Conservation (phyloP, 1,140 invertebrate species). For the Samia ricini region DNA sequence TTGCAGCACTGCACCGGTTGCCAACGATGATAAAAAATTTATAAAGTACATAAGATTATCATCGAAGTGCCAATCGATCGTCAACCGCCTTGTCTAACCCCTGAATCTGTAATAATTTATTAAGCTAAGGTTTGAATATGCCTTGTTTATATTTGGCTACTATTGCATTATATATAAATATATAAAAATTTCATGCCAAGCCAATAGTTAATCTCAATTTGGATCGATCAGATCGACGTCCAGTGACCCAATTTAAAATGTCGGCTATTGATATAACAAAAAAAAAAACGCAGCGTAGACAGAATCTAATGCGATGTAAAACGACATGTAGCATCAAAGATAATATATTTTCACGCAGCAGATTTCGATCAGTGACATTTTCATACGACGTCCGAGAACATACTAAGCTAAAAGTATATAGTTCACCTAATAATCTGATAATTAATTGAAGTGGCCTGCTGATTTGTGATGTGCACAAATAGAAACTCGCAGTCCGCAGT, state of each 20-base stretch:
- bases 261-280: conserved; percentile 13
- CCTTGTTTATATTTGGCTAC: conserved; percentile 24
- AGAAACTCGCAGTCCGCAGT: conserved; percentile 53
- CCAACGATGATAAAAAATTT: conserved; percentile 46
- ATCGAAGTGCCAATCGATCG: conserved; percentile 48
- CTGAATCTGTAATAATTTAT: conserved; percentile 47
- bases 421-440: conserved; percentile 77
- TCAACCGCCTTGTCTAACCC: conserved; percentile 39
- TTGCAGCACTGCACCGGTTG: conserved; percentile 25
- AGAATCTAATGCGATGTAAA: conserved; percentile 13
- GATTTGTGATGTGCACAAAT: conserved; percentile 76
- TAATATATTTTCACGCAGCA: conserved; percentile 24
- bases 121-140: conserved; percentile 26
- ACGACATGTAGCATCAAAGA: conserved; percentile 15
- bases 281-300: conserved; percentile 10
- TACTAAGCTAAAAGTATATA: conserved; percentile 50
- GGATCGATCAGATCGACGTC: conserved; percentile 10
- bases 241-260: conserved; percentile 15
- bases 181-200: conserved; percentile 14
- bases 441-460: conserved; percentile 76
- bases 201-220: conserved; percentile 8
- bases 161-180: conserved; percentile 17
- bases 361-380: conserved; percentile 40
- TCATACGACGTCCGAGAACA: conserved; percentile 55
- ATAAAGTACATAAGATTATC: conserved; percentile 36